Evolutionary conservation across 2,888 invertebrate species (phyloP).

Genomic region (Tineola bisselliella): DNA sequence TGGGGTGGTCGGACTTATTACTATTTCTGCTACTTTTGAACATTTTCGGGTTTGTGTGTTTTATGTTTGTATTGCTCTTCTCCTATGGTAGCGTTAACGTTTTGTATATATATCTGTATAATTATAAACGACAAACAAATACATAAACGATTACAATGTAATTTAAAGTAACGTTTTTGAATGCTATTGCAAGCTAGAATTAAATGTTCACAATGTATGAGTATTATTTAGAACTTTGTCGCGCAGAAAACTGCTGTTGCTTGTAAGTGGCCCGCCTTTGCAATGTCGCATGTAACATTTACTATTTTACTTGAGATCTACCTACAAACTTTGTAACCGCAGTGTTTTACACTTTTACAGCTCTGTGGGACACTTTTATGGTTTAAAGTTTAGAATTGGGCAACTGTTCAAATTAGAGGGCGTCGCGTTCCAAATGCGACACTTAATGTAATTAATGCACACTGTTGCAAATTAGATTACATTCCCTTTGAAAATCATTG

Average conservation of each 20-base stretch:
- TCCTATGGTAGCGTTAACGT: too few species aligned
- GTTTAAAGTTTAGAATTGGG: constrained; percentile 13
- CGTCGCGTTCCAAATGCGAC: constrained; percentile 8
- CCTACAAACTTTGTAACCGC: constrained; percentile 2
- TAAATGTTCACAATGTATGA: background rate
- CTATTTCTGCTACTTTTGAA: background rate
- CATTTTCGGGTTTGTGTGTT: too few species aligned
- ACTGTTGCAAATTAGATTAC: constrained; percentile 9
- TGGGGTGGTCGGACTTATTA: constrained; percentile 3
- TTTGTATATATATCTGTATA: too few species aligned
- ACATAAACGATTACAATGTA: too few species aligned
- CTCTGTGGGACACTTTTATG: constrained; percentile 9
- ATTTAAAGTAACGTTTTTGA: too few species aligned
- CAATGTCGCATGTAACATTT: constrained; percentile 11
- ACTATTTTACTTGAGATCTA: constrained; percentile 4
- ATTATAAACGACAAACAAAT: too few species aligned
- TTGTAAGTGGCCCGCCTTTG: constrained; percentile 4
- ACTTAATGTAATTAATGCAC: constrained; percentile 11
- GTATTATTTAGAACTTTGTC: background rate
- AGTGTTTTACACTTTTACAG: constrained; percentile 11
- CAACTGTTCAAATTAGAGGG: constrained; percentile 11
- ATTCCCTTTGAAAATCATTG: constrained; percentile 8
- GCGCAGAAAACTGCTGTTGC: background rate
- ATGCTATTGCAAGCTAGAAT: background rate
- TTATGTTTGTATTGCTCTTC: too few species aligned